Conservation (phyloP, 2,888 invertebrate species). For the Drosophila ochracea region DNA sequence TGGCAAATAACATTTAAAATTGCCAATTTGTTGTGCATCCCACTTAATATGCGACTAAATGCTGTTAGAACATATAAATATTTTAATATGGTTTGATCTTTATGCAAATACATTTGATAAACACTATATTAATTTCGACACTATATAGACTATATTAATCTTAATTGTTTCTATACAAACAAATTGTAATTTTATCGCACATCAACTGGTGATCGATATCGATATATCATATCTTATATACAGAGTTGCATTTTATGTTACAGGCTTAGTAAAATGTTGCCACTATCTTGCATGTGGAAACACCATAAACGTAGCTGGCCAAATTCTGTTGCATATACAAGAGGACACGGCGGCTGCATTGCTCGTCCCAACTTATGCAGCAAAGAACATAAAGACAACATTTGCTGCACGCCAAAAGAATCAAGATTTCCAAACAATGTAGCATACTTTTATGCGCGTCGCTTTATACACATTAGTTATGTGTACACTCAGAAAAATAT, state of each 20-base stretch:
- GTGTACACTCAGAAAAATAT: not conserved
- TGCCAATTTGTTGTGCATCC: conserved; percentile 45
- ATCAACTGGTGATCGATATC: too few species aligned
- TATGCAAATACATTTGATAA: not conserved
- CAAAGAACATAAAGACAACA: not conserved
- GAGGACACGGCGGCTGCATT: conserved; percentile 10
- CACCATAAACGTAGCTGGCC: conserved; percentile 10
- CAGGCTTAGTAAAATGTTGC: too few species aligned
- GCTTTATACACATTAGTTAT: not conserved
- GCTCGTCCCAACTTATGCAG: conserved; percentile 29
- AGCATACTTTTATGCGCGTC: conserved; percentile 46
- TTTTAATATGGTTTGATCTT: not conserved
- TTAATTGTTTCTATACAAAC: not conserved
- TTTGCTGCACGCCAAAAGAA: not conserved
- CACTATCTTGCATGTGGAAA: too few species aligned
- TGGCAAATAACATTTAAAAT: conserved; percentile 60
- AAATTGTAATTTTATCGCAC: not conserved
- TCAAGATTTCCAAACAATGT: conserved; percentile 12
- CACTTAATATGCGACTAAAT: conserved; percentile 4
- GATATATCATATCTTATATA: too few species aligned
- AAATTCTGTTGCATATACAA: conserved; percentile 8
- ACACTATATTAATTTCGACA: not conserved
- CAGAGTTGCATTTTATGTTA: too few species aligned
- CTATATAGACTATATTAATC: not conserved
- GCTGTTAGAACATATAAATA: not conserved